Percentiles rank a stretch among this genome's conserved stretches.
These are phyloP conservation scores for Thaumatotibia leucotreta DNA, from an alignment of 1,140 invertebrate species.

Conservation along the genomic window DNA sequence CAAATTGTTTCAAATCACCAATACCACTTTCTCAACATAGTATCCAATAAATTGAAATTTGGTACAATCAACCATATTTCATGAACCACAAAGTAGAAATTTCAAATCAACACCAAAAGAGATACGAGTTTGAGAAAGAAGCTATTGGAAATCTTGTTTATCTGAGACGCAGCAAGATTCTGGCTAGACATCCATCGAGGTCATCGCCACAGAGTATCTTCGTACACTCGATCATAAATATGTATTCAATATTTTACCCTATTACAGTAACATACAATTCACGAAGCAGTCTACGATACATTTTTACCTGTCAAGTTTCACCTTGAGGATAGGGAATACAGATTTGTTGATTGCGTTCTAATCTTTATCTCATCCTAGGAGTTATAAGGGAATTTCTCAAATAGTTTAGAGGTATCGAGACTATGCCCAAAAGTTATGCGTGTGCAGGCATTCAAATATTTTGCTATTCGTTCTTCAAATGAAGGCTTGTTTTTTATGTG, in stretches of 20 bases:
- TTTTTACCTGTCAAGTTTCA: not conserved
- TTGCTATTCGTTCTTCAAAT: too few relatives aligned
- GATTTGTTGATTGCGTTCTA: too few relatives aligned
- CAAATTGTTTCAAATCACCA: not conserved
- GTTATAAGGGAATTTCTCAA: too few relatives aligned
- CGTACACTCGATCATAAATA: not conserved
- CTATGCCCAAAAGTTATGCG: too few relatives aligned
- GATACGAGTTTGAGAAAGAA: not conserved
- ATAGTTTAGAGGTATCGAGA: too few relatives aligned
- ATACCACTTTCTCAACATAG: not conserved
- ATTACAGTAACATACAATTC: too few relatives aligned
- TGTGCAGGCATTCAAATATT: too few relatives aligned
- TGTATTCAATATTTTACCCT: not conserved
- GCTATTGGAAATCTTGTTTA: slow-evolving; percentile 18
- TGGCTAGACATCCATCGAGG: slow-evolving; percentile 67
- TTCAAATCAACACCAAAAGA: not conserved
- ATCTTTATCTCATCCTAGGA: too few relatives aligned
- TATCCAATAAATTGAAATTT: not conserved
- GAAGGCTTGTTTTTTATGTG: too few relatives aligned
- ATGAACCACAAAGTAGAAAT: not conserved
- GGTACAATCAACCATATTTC: not conserved
- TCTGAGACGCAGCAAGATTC: slow-evolving; percentile 55
- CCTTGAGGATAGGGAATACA: too few relatives aligned
- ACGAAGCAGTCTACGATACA: too few relatives aligned
- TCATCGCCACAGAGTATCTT: slow-evolving; percentile 50